Conservation (phyloP, 2,113 vertebrate species). For the Rana temporaria region DNA sequence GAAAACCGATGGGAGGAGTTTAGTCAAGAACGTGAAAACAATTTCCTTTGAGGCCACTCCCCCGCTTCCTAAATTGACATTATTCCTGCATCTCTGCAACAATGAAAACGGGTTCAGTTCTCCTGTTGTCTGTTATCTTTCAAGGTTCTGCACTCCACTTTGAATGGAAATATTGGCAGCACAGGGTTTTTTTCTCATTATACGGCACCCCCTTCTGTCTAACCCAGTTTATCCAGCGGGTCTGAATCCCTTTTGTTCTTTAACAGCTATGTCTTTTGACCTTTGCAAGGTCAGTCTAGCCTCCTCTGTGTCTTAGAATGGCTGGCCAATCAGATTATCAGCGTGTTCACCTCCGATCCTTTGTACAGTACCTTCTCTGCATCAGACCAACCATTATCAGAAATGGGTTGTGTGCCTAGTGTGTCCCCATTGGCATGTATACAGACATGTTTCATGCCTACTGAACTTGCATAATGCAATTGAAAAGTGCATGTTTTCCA, state of each 20-base stretch:
- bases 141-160: conserved; percentile 2
- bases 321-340: background rate
- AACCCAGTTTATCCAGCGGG: background rate
- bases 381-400: background rate
- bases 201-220: background rate
- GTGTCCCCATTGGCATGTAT: background rate
- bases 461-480: conserved; percentile 6
- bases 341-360: background rate
- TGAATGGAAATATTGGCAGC: background rate
- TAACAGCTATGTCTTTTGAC: background rate
- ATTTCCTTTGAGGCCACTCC: conserved; percentile 61
- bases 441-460: background rate
- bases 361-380: background rate
- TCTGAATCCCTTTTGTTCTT: conserved; percentile 7
- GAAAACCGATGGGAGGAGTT: conserved; percentile 95
- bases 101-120: conserved; percentile 38
- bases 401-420: background rate
- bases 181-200: background rate
- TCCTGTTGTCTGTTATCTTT: conserved; percentile 19
- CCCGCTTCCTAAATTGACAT: background rate
- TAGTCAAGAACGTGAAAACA: conserved; percentile 82
- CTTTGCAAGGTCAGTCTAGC: background rate
- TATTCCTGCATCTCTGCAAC: conserved; percentile 19
- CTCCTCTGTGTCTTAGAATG: background rate
- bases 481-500: conserved; percentile 15